phyloP scores from a whole-genome alignment of 35 echinoderm and acorn worm genomes.

The Diadema setosum region DNA sequence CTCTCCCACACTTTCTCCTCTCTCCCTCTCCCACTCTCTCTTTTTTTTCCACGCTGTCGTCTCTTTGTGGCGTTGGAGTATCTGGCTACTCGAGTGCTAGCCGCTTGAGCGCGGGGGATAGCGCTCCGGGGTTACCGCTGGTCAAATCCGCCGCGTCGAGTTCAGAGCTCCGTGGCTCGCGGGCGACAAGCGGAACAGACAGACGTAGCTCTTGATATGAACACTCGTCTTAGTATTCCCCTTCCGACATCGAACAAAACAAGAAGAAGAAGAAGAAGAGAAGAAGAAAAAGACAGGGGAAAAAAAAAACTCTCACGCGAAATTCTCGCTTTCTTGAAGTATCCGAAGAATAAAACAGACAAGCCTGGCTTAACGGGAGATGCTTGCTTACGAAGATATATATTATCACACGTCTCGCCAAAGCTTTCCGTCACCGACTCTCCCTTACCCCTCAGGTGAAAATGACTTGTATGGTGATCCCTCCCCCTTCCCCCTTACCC shows the following conservation, averaged over 20 bases:
- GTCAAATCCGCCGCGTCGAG: not conserved
- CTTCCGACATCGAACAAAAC: not conserved
- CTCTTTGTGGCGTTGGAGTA: not conserved
- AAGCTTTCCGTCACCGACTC: not conserved
- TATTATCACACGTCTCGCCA: not conserved
- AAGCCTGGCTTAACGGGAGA: not conserved
- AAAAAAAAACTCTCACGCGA: not conserved
- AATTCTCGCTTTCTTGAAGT: not conserved
- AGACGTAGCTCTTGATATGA: not conserved
- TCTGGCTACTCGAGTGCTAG: not conserved
- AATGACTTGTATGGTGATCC: not conserved
- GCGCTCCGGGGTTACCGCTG: not conserved
- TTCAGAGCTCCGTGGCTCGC: not conserved
- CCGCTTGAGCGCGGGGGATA: not conserved
- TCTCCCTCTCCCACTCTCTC: not conserved
- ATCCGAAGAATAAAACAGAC: not conserved
- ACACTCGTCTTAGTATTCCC: not conserved
- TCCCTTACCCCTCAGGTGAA: not conserved
- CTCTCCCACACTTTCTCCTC: not conserved
- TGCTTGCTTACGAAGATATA: not conserved
- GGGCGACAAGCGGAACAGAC: slow-evolving; percentile 2
- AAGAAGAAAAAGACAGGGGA: not conserved
- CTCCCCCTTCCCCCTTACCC: not conserved
- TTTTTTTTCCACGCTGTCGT: not conserved
- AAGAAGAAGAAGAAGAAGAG: too few species aligned